Conservation (phyloP, 2,797 vertebrate genomes). For the Cuniculus paca region DNA sequence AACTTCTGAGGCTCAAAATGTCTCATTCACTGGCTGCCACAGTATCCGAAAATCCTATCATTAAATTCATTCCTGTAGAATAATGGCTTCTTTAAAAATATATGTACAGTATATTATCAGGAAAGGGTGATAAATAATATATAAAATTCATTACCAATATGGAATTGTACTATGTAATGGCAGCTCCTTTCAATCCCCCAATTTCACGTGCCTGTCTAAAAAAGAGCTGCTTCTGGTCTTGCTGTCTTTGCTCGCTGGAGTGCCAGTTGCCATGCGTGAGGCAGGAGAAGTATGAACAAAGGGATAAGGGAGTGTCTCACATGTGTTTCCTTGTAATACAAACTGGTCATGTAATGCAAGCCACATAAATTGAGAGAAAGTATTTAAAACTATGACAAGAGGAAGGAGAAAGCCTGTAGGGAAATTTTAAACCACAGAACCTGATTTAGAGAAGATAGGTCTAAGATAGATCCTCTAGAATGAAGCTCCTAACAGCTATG, state of each 20-base stretch:
- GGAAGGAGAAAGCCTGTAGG: neutral
- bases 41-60: neutral
- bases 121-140: neutral
- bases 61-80: constrained; percentile 18
- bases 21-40: neutral
- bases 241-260: neutral
- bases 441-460: neutral
- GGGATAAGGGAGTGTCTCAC: too few relatives aligned
- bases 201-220: neutral
- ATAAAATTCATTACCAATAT: neutral
- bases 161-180: neutral
- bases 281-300: neutral
- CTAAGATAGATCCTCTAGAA: neutral
- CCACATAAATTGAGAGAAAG: neutral
- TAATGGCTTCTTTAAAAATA: neutral
- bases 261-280: neutral
- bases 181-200: neutral
- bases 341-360: neutral
- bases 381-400: neutral
- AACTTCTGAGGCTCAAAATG: neutral
- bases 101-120: neutral
- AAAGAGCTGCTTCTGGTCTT: neutral
- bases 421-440: neutral
- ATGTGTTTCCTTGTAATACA: neutral
- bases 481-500: neutral